Base-by-base conservation (phyloP, 2,797 vertebrate genomes). In the Sphenopsis melanotis region DNA sequence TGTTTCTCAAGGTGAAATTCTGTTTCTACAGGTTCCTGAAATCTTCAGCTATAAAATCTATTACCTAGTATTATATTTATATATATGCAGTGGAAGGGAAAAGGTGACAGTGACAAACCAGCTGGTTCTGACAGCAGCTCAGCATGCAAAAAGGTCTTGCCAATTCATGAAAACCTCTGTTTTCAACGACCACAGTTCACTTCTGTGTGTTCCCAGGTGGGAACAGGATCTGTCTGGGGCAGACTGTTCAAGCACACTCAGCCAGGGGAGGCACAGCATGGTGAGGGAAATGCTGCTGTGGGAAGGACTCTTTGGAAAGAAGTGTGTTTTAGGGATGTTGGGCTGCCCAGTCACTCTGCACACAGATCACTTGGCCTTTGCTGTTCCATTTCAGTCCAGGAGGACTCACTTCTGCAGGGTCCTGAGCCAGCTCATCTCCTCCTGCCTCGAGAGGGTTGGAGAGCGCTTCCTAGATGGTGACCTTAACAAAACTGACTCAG, bases 1-100 rank as follows among this genome's bases (percentile, higher is more conserved):
- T 91, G 32, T 69, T 96, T 91, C 64, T 96, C 87, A 95, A 97
- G 90, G 87, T 95, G 85, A 95, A 96, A 93, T 86, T 89, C 78
- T 75, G 24, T 89, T 92, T 90, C 34, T 61, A 65, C 15, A n/a
- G 37, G 46, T 74, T 93, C 23, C 60, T 42, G 56, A 95, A 89
- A 70, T 64, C 56, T 84, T 60, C 37, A 91, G 55, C 30, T 78
- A 39, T 59, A 69, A 91, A 77, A 69, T 39, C 49, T 15, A 52
- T 68, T 12, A n/a, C 41, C 36, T 41, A 61, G 16, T 64, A 41
- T 69, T 68, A 52, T 17, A 15, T 17, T 11, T 32, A 16, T n/a
- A 17, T 8, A 22, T 1, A 36, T 52, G 27, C 42, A 75, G 37
- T 22, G 29, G 32, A 86, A 89, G 30, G 66, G n/a, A 69, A 39